A percentile compares a stretch with the other conserved stretches of the same genome.
These are phyloP conservation scores for Anolis sagrei DNA, from an alignment of 2,113 vertebrate species.

Conservation along the genomic window DNA sequence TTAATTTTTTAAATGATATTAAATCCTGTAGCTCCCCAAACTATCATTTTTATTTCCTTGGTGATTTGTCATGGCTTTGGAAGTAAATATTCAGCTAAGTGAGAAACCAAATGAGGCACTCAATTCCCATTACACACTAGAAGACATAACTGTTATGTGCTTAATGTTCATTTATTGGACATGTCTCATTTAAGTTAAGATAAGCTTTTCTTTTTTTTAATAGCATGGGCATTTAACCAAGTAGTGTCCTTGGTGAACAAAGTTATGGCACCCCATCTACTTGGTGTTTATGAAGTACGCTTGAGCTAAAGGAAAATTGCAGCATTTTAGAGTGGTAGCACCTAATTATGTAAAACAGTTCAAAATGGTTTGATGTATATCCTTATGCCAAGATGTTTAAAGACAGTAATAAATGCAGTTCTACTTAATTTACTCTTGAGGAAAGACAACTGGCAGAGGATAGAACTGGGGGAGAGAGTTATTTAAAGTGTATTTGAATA, in stretches of 20 bases:
- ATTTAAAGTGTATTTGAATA: constrained; percentile 61
- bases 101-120: neutral
- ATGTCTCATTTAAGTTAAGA: neutral
- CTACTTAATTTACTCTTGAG: constrained; percentile 47
- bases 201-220: neutral
- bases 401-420: constrained; percentile 42
- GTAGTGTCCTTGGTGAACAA: neutral
- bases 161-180: neutral
- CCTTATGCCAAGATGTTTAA: constrained; percentile 36
- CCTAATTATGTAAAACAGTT: constrained; percentile 26
- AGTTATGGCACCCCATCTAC: constrained; percentile 14
- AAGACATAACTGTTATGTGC: neutral
- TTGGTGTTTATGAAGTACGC: neutral
- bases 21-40: neutral
- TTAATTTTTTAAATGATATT: neutral
- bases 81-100: constrained; percentile 19
- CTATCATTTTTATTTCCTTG: neutral
- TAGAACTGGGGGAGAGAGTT: constrained; percentile 38
- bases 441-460: constrained; percentile 26
- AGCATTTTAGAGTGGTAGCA: neutral
- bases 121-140: neutral
- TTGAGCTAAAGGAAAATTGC: constrained; percentile 2
- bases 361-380: constrained; percentile 25
- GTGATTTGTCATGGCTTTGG: constrained; percentile 20
- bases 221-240: constrained; percentile 7